Evolutionary conservation across 2,113 vertebrate genomes (phyloP), one percentile per base, ranked within the genome.

Genomic region (Coptodon rendalli): DNA sequence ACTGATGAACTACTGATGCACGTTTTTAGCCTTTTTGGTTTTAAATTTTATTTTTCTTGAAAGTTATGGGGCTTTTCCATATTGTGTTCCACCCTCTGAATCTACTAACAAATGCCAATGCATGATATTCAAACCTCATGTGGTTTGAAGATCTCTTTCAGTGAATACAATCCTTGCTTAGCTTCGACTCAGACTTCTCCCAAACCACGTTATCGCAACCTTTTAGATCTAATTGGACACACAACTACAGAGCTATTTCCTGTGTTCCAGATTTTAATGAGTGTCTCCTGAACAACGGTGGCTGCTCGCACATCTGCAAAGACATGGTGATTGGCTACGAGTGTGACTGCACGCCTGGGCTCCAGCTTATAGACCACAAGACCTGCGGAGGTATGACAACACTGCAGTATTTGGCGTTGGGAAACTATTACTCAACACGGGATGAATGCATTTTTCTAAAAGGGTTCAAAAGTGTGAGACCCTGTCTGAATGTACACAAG

Each of bases 281-380:
- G 94, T 99, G 99, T 94, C 95, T 98, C 24, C 45, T 97, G 83
- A 99, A 99, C 95, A 99, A 99, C 1, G 99, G 98, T 0, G 98
- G 98, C 83, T 99, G 99, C 92, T 99, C 98, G 5, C 98, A 99
- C 89, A 97, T 98, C 94, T 99, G 98, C 95, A 98, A 96, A 88
- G 98, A 99, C 95, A 95, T 98, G 5, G 91, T 97, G 78, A 97
- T 99, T 89, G 97, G 98, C 86, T 99, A 98, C 19, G 97, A 98
- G 90, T 99, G 99, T 66, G 97, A 97, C 94, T 99, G 99, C 84
- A 97, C 97, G 0, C 98, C 98, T 71, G 99, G 99, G 2, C 98
- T 99, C 92, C 97, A 99, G 87, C 97, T 99, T 85, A 96, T 98
- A 54, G 98, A 99, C 89, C 96, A 95, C 92, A 99, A 98, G 95